These are phyloP conservation scores for Campoplex capitator DNA, from an alignment of 2,888 invertebrate species.

Conservation along the genomic window DNA sequence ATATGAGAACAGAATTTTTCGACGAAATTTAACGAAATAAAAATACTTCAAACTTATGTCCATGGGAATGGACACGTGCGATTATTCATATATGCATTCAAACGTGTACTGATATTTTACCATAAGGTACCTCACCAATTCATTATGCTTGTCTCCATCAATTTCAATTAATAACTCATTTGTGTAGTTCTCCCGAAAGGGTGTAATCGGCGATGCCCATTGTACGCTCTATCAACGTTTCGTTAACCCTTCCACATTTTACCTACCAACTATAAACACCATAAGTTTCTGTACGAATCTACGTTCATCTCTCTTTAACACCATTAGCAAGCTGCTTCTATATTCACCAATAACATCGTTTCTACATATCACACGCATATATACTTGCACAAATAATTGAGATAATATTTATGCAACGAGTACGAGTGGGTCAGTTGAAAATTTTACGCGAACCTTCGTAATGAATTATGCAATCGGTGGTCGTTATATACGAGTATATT, in stretches of 20 bases:
- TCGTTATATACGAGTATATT: slow-evolving; percentile 12
- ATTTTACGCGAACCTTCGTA: slow-evolving; percentile 35
- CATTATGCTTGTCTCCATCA: slow-evolving; percentile 73
- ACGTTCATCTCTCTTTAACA: neutral
- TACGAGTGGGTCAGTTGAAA: slow-evolving; percentile 9
- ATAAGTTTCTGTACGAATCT: neutral
- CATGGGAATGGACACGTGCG: too few species aligned
- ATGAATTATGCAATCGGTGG: slow-evolving; percentile 53
- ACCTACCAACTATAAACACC: slow-evolving; percentile 8
- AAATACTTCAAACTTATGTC: too few species aligned
- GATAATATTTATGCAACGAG: too few species aligned
- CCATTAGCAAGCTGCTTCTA: too few species aligned
- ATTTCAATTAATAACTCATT: slow-evolving; percentile 81
- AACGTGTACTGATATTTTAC: slow-evolving; percentile 13
- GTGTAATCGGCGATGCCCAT: slow-evolving; percentile 27
- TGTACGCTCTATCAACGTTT: slow-evolving; percentile 12
- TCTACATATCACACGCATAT: too few species aligned
- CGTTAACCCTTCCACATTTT: slow-evolving; percentile 23
- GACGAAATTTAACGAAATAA: too few species aligned
- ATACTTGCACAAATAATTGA: too few species aligned
- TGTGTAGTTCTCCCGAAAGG: slow-evolving; percentile 73
- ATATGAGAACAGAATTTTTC: neutral
- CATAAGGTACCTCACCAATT: slow-evolving; percentile 62
- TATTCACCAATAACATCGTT: too few species aligned
- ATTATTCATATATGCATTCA: neutral